phyloP scores from a whole-genome alignment of 2,797 vertebrate species.

The Sphenopsis melanotis region DNA sequence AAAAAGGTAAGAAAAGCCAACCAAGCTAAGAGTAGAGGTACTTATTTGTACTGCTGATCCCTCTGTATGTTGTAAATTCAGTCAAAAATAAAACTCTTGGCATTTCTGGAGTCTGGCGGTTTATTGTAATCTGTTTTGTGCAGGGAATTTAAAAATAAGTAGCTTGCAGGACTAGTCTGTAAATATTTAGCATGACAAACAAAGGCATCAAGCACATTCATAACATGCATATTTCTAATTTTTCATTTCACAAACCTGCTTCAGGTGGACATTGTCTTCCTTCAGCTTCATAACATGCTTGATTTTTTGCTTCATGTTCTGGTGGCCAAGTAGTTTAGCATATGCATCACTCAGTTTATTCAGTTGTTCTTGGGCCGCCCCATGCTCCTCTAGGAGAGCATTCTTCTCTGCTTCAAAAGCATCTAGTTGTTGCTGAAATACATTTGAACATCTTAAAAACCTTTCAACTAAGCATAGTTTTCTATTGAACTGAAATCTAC shows the following conservation, averaged over 20 bases:
- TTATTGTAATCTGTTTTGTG: not conserved
- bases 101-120: not conserved
- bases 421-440: constrained; percentile 88
- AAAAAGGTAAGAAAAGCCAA: not conserved
- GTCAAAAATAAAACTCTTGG: not conserved
- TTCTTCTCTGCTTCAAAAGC: constrained; percentile 88
- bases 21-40: not conserved
- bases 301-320: constrained; percentile 98
- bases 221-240: not conserved
- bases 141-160: not conserved
- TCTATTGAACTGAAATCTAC: not conserved
- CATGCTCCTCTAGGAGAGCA: constrained; percentile 85
- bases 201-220: not conserved
- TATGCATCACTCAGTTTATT: constrained; percentile 89
- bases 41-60: not conserved
- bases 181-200: not conserved
- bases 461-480: not conserved
- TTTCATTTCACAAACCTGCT: constrained; percentile 79
- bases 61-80: not conserved
- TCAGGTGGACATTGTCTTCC: constrained; percentile 86
- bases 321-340: constrained; percentile 91
- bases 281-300: constrained; percentile 95
- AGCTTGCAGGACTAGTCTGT: not conserved
- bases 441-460: not conserved
- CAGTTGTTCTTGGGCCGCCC: constrained; percentile 88